A percentile compares a stretch with the other conserved stretches of the same genome.
Evolutionary conservation across 2,888 invertebrate species (phyloP).

Genomic region (Apamea monoglypha): DNA sequence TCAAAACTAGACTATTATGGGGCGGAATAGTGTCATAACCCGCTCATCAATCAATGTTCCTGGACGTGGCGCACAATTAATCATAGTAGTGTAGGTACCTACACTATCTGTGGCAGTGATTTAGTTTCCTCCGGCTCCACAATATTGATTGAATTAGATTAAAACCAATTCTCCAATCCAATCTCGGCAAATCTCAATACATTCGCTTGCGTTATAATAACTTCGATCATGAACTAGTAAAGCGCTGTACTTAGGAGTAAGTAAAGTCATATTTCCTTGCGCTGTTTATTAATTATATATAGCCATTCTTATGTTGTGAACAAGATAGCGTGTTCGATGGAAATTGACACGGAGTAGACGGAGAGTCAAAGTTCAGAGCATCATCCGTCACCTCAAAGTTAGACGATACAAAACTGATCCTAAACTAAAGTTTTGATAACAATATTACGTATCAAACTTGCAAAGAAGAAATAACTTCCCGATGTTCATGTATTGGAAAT

Average conservation of each 20-base stretch:
- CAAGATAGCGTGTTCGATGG: constrained; percentile 6
- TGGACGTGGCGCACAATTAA: constrained; percentile 61
- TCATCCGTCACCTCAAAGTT: constrained; percentile 39
- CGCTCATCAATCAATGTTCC: constrained; percentile 65
- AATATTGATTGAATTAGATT: constrained; percentile 57
- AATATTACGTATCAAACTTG: constrained; percentile 34
- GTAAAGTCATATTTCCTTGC: constrained; percentile 39
- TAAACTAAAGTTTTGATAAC: constrained; percentile 36
- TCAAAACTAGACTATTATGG: constrained; percentile 63
- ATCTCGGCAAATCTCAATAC: constrained; percentile 41
- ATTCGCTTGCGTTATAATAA: constrained; percentile 44
- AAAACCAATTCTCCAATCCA: constrained; percentile 37
- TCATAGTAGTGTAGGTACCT: constrained; percentile 47
- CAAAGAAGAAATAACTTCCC: constrained; percentile 32
- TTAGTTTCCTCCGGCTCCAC: constrained; percentile 45
- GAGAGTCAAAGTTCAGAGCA: constrained; percentile 36
- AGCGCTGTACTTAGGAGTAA: constrained; percentile 1
- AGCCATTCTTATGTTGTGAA: constrained; percentile 8
- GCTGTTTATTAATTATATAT: constrained; percentile 39
- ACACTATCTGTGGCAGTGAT: constrained; percentile 49
- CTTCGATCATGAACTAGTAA: constrained; percentile 49
- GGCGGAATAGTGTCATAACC: constrained; percentile 56
- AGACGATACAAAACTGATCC: constrained; percentile 34
- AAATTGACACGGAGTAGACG: constrained; percentile 32
- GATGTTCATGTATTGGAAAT: constrained; percentile 6